These are phyloP conservation scores for Phataginus tetradactyla DNA, from an alignment of 2,797 vertebrate genomes.

Conservation along the genomic window DNA sequence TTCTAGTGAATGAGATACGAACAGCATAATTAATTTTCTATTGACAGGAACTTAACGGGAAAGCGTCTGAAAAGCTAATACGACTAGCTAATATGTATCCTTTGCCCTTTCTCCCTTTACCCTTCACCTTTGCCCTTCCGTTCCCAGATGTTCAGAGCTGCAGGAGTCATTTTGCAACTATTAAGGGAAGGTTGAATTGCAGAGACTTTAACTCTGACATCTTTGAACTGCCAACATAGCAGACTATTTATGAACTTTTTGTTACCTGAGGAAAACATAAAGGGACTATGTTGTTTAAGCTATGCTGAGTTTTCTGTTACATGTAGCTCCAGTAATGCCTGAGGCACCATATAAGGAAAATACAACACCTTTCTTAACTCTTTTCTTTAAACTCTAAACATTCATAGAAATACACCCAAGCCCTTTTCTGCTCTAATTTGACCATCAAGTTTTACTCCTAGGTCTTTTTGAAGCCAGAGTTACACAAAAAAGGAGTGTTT, in stretches of 20 bases:
- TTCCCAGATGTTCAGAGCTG: background rate
- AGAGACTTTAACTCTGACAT: background rate
- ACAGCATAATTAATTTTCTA: background rate
- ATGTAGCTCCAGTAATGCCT: background rate
- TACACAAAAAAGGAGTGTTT: conserved; percentile 31
- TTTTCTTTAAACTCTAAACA: background rate
- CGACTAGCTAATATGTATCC: background rate
- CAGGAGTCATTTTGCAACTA: background rate
- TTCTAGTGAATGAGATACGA: background rate
- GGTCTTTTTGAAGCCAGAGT: conserved; percentile 25
- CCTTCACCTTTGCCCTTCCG: background rate
- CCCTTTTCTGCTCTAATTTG: background rate
- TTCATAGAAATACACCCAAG: background rate
- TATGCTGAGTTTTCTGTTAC: background rate
- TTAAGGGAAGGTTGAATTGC: background rate
- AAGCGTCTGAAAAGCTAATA: background rate
- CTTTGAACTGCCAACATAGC: background rate
- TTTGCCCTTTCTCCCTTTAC: background rate
- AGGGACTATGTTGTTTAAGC: background rate
- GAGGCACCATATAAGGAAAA: background rate
- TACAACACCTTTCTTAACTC: background rate
- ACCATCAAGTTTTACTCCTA: background rate
- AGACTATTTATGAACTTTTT: background rate
- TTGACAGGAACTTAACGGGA: background rate
- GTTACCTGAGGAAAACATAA: background rate